Evolutionary conservation across 2,888 invertebrate genomes (phyloP).

Genomic region (Rhaphigaster nebulosa): DNA sequence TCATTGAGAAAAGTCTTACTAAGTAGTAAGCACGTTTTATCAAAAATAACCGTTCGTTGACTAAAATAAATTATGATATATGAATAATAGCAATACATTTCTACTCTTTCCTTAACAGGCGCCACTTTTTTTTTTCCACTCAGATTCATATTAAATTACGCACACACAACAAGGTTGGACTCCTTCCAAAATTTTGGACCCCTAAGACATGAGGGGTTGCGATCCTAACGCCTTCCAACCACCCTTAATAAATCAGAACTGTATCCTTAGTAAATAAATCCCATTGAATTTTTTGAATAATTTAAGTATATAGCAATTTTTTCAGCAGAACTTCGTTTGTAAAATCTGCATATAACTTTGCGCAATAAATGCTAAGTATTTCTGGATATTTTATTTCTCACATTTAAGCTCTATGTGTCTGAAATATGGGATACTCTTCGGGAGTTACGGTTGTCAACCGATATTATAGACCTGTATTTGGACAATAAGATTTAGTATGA

Average conservation of each 20-base stretch:
- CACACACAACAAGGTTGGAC: slow-evolving; percentile 3
- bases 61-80: not conserved
- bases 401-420: too few relatives aligned
- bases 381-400: too few relatives aligned
- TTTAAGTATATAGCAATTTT: not conserved
- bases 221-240: not conserved
- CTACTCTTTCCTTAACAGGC: not conserved
- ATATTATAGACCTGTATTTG: too few relatives aligned
- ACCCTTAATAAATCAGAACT: not conserved
- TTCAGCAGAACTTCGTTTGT: too few relatives aligned
- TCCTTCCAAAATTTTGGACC: not conserved
- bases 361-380: too few relatives aligned
- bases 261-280: not conserved
- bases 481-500: too few relatives aligned
- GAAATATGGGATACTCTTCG: too few relatives aligned
- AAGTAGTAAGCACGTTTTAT: too few relatives aligned
- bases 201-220: not conserved
- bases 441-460: too few relatives aligned
- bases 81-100: not conserved
- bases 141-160: slow-evolving; percentile 17
- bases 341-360: too few relatives aligned
- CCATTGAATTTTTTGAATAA: not conserved
- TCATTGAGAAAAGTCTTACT: too few relatives aligned
- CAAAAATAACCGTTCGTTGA: not conserved
- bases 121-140: not conserved